phyloP scores from a whole-genome alignment of 2,888 invertebrate species.

The Lochmaea capreae region DNA sequence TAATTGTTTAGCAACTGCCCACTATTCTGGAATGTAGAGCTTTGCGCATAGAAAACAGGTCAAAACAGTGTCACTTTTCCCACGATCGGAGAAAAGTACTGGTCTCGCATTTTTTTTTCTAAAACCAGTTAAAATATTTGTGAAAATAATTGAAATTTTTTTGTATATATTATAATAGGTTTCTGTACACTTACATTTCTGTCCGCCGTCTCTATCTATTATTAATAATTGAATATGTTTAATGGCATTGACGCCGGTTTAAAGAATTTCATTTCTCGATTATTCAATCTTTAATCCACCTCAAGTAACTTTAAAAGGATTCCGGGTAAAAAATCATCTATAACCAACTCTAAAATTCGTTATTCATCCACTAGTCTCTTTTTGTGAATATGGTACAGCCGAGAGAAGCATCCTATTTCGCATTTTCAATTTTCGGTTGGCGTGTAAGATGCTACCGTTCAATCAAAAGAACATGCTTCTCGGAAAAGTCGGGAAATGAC shows the following conservation, averaged over 20 bases:
- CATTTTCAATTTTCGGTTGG: slow-evolving; percentile 38
- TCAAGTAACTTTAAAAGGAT: not conserved
- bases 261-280: not conserved
- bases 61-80: too few species aligned
- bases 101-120: too few species aligned
- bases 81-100: too few species aligned
- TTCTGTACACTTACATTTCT: too few species aligned
- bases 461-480: slow-evolving; percentile 40
- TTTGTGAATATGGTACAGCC: slow-evolving; percentile 17
- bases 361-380: slow-evolving; percentile 21
- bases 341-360: slow-evolving; percentile 20
- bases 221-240: too few species aligned
- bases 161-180: too few species aligned
- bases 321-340: slow-evolving; percentile 13
- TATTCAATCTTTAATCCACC: not conserved
- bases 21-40: not conserved
- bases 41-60: too few species aligned
- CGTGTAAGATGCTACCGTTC: slow-evolving; percentile 34
- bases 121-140: too few species aligned
- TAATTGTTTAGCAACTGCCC: not conserved
- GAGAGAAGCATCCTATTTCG: slow-evolving; percentile 33
- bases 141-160: too few species aligned
- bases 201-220: too few species aligned
- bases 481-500: slow-evolving; percentile 41
- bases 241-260: not conserved